phyloP scores from a whole-genome alignment of 1,140 invertebrate species.

The Protaetia brevitarsis region DNA sequence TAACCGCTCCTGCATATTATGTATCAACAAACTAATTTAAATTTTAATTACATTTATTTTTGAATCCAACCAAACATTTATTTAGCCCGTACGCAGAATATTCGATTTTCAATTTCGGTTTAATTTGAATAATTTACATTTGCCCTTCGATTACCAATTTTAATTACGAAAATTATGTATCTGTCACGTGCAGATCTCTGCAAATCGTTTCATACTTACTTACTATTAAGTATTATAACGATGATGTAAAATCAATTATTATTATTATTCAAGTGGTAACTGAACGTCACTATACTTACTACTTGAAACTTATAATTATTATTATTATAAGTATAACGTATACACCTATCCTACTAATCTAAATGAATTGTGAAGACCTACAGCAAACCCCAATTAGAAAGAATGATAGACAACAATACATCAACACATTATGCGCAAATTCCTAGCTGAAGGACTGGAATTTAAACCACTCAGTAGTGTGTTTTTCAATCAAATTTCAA shows the following conservation, averaged over 20 bases:
- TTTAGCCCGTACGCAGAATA: not conserved
- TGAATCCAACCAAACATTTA: not conserved
- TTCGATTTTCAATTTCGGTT: conserved; percentile 8
- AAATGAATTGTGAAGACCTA: too few species aligned
- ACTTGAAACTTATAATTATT: too few species aligned
- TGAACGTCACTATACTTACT: too few species aligned
- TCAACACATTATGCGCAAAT: too few species aligned
- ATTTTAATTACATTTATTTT: conserved; percentile 16
- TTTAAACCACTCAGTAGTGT: too few species aligned
- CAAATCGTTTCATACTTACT: not conserved
- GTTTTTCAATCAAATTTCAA: too few species aligned
- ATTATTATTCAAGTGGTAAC: too few species aligned
- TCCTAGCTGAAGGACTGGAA: too few species aligned
- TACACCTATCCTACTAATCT: too few species aligned
- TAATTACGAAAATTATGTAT: not conserved
- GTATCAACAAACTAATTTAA: not conserved
- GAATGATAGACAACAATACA: too few species aligned
- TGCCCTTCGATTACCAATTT: conserved; percentile 1
- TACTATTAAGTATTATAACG: not conserved
- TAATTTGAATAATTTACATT: conserved; percentile 19
- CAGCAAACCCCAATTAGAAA: too few species aligned
- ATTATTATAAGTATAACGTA: too few species aligned
- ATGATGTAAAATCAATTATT: not conserved
- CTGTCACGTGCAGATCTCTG: not conserved
- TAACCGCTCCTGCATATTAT: not conserved